Percentiles rank a stretch among this genome's conserved stretches.
Conservation (phyloP, 2,888 invertebrate genomes). For the Nycteola revayana region DNA sequence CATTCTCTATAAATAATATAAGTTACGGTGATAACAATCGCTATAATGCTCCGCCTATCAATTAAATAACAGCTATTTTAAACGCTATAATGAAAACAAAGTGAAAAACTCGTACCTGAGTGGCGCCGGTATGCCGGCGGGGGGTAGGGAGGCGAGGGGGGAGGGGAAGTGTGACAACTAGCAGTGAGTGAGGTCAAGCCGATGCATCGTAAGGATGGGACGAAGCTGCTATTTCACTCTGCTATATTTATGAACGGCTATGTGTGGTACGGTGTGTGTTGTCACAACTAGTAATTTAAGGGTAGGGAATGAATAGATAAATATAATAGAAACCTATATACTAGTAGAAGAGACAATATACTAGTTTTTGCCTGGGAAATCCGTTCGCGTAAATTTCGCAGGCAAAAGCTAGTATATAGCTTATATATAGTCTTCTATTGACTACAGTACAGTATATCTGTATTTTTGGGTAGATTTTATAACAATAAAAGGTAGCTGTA, state of each 20-base stretch:
- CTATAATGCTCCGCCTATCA: slow-evolving; percentile 12
- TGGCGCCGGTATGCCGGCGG: slow-evolving; percentile 64
- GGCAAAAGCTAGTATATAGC: too few species aligned
- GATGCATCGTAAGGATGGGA: slow-evolving; percentile 57
- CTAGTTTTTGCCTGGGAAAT: too few species aligned
- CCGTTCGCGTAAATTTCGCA: too few species aligned
- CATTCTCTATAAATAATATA: slow-evolving; percentile 2
- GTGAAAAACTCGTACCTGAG: slow-evolving; percentile 42
- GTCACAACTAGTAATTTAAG: too few species aligned
- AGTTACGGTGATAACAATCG: slow-evolving; percentile 1
- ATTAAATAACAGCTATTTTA: slow-evolving; percentile 27
- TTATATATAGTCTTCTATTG: too few species aligned
- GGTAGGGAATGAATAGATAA: too few species aligned
- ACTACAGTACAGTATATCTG: too few species aligned
- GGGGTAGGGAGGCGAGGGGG: slow-evolving; percentile 17
- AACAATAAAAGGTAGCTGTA: too few species aligned
- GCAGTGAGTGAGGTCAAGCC: slow-evolving; percentile 59
- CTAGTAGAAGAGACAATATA: too few species aligned
- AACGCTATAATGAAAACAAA: slow-evolving; percentile 27
- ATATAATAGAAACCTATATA: too few species aligned
- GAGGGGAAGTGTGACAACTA: slow-evolving; percentile 43
- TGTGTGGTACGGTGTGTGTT: too few species aligned
- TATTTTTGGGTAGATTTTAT: too few species aligned
- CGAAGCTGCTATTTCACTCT: neutral
- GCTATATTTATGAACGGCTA: neutral